These are phyloP conservation scores for Ammospiza caudacuta DNA, from an alignment of 2,113 vertebrate genomes.

Conservation along the genomic window DNA sequence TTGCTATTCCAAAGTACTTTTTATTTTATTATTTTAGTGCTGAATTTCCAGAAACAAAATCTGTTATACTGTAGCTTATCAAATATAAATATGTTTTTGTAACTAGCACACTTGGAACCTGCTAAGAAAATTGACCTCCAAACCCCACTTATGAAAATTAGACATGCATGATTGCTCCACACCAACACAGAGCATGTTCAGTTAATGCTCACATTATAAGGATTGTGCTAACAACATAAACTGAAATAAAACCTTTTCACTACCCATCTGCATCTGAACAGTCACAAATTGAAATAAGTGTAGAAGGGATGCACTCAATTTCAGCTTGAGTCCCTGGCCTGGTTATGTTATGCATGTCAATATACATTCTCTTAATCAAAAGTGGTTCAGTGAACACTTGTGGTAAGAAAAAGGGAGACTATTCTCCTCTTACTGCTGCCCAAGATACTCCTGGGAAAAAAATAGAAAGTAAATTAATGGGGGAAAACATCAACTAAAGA, in stretches of 20 bases:
- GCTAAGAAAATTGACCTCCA: slow-evolving; percentile 59
- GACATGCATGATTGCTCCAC: slow-evolving; percentile 43
- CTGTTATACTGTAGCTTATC: background rate
- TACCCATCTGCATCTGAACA: slow-evolving; percentile 59
- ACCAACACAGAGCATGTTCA: slow-evolving; percentile 63
- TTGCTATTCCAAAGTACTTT: background rate
- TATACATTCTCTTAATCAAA: slow-evolving; percentile 74
- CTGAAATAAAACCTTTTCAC: slow-evolving; percentile 76
- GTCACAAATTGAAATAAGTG: slow-evolving; percentile 71
- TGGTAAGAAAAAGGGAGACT: background rate
- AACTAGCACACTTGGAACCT: slow-evolving; percentile 48
- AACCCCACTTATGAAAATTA: slow-evolving; percentile 61
- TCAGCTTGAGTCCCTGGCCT: slow-evolving; percentile 48
- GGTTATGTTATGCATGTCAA: slow-evolving; percentile 60
- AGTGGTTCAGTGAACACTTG: slow-evolving; percentile 43
- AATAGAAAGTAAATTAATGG: background rate
- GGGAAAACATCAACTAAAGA: background rate
- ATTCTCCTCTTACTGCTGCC: background rate
- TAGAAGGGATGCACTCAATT: slow-evolving; percentile 68
- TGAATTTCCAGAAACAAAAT: slow-evolving; percentile 12
- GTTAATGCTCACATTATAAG: slow-evolving; percentile 72
- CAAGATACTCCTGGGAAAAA: background rate
- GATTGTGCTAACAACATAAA: slow-evolving; percentile 64
- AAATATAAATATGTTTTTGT: slow-evolving; percentile 40
- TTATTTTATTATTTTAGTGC: background rate